Conservation (phyloP, 2,797 vertebrate genomes). For the Sylvia borin region DNA sequence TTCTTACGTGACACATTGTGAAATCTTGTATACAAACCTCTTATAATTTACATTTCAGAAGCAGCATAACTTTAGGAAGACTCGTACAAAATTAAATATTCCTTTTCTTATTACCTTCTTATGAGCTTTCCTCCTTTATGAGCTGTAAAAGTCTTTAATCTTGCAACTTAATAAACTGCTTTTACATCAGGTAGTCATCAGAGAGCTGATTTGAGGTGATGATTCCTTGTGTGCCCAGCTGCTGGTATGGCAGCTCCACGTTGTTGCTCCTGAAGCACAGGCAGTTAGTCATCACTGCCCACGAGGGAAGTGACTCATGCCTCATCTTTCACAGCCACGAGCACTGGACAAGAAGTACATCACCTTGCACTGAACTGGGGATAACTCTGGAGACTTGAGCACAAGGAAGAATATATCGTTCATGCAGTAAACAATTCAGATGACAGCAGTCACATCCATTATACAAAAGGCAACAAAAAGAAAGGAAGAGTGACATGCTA, state of each 20-base stretch:
- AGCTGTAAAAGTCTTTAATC: not conserved
- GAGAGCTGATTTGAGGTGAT: not conserved
- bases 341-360: not conserved
- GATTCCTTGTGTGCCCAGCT: not conserved
- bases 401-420: not conserved
- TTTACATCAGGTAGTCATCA: not conserved
- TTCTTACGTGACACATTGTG: not conserved
- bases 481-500: not conserved
- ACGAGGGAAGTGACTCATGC: not conserved
- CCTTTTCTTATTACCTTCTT: not conserved
- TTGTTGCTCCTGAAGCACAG: not conserved
- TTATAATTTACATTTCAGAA: not conserved
- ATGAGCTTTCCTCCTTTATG: not conserved
- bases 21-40: not conserved
- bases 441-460: not conserved
- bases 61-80: not conserved
- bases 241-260: not conserved
- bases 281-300: not conserved
- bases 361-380: not conserved
- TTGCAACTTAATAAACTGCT: not conserved
- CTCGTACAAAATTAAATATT: not conserved
- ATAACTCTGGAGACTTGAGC: not conserved
- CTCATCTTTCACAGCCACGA: not conserved
- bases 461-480: not conserved
- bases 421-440: not conserved